These are phyloP conservation scores for Ischnura elegans DNA, from an alignment of 2,888 invertebrate species.

Conservation along the genomic window DNA sequence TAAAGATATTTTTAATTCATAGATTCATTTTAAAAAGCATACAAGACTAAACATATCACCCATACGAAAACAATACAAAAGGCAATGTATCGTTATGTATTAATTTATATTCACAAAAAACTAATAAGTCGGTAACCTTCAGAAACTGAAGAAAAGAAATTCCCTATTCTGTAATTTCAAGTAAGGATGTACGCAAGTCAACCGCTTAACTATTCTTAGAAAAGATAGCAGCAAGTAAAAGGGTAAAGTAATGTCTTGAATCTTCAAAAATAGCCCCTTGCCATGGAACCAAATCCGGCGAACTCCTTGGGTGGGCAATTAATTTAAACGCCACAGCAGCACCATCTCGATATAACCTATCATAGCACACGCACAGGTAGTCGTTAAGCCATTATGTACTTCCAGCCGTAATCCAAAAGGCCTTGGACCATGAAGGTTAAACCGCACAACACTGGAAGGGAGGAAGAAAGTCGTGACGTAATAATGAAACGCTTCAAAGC, in stretches of 20 bases:
- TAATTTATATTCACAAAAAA: no score
- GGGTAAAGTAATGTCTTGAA: not conserved
- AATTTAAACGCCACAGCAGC: not conserved
- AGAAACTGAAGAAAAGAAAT: no score
- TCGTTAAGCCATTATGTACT: not conserved
- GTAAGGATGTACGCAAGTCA: no score
- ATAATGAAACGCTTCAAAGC: slow-evolving; percentile 2
- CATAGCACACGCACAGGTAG: not conserved
- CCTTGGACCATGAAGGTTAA: slow-evolving; percentile 15
- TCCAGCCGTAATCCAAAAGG: not conserved
- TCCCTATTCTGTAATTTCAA: no score
- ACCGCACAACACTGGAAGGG: not conserved
- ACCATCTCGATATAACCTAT: not conserved
- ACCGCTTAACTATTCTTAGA: no score
- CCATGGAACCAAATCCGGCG: not conserved
- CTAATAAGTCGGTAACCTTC: no score
- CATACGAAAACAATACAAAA: no score
- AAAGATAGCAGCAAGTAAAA: no score
- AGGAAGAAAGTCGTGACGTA: not conserved
- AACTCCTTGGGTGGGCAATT: not conserved
- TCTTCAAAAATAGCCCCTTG: not conserved
- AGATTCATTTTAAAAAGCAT: no score
- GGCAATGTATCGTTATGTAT: no score
- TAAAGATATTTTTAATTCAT: no score
- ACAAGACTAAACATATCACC: no score